phyloP scores from a whole-genome alignment of 2,797 vertebrate genomes.

The Pagetopsis macropterus region DNA sequence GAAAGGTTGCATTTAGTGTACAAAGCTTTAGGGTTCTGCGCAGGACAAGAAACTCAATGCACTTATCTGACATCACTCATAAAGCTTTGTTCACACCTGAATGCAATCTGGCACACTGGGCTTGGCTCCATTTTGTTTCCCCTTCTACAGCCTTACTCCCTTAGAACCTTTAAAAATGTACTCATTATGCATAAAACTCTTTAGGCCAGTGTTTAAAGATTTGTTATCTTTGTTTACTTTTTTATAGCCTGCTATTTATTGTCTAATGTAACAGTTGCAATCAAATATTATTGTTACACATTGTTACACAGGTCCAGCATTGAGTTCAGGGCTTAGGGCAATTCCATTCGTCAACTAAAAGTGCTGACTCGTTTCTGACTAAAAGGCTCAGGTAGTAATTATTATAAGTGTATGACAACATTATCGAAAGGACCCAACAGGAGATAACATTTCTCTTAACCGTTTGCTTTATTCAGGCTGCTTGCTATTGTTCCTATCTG shows the following conservation, averaged over 20 bases:
- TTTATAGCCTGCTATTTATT: constrained; percentile 3
- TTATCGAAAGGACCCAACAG: no score
- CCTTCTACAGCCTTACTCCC: constrained; percentile 10
- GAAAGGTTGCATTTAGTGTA: constrained; percentile 58
- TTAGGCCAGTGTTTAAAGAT: neutral
- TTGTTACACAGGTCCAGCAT: neutral
- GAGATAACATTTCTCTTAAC: no score
- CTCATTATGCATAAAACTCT: neutral
- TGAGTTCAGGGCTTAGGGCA: no score
- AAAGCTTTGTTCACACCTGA: constrained; percentile 52
- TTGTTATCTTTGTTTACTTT: constrained; percentile 5
- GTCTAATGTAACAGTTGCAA: neutral
- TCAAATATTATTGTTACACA: constrained; percentile 4
- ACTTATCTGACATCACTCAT: neutral
- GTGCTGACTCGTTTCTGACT: no score
- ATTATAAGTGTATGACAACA: no score
- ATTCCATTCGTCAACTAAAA: no score
- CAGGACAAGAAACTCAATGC: constrained; percentile 20
- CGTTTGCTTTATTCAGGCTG: no score
- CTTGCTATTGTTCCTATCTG: no score
- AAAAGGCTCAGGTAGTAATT: no score
- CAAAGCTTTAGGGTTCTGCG: constrained; percentile 18
- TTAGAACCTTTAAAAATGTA: constrained; percentile 7
- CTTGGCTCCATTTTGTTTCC: constrained; percentile 14
- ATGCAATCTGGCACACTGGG: constrained; percentile 55